Evolutionary conservation across 2,888 invertebrate genomes (phyloP).

Genomic region (Siphonodentalium dalli): DNA sequence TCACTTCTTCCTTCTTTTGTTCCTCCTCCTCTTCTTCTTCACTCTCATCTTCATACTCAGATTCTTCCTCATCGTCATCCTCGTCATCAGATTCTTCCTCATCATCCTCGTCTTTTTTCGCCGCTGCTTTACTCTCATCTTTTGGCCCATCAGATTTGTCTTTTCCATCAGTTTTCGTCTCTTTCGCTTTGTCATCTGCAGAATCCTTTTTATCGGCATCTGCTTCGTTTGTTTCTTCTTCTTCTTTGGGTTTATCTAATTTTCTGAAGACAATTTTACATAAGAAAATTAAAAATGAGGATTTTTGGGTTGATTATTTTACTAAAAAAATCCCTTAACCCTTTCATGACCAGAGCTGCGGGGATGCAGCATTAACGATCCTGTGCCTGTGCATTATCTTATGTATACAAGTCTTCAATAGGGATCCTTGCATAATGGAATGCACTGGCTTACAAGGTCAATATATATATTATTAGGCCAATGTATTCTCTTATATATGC

Average conservation of each 20-base stretch:
- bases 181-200: background rate
- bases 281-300: background rate
- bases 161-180: background rate
- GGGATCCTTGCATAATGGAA: too few relatives aligned
- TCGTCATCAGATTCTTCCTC: slow-evolving; percentile 30
- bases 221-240: slow-evolving; percentile 10
- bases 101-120: slow-evolving; percentile 9
- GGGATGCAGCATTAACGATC: too few relatives aligned
- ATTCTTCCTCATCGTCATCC: slow-evolving; percentile 30
- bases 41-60: slow-evolving; percentile 28
- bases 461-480: too few relatives aligned
- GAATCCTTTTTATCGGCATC: slow-evolving; percentile 9
- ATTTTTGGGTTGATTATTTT: too few relatives aligned
- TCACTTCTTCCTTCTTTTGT: slow-evolving; percentile 28
- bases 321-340: too few relatives aligned
- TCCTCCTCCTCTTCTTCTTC: slow-evolving; percentile 29
- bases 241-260: background rate
- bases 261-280: background rate
- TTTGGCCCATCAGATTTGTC: background rate
- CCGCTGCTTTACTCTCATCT: background rate
- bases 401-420: too few relatives aligned
- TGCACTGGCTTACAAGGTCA: too few relatives aligned
- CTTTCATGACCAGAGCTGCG: too few relatives aligned
- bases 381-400: too few relatives aligned
- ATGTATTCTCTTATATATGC: too few relatives aligned